Conservation (phyloP, 1,140 invertebrate genomes). For the Zaprionus africanus region DNA sequence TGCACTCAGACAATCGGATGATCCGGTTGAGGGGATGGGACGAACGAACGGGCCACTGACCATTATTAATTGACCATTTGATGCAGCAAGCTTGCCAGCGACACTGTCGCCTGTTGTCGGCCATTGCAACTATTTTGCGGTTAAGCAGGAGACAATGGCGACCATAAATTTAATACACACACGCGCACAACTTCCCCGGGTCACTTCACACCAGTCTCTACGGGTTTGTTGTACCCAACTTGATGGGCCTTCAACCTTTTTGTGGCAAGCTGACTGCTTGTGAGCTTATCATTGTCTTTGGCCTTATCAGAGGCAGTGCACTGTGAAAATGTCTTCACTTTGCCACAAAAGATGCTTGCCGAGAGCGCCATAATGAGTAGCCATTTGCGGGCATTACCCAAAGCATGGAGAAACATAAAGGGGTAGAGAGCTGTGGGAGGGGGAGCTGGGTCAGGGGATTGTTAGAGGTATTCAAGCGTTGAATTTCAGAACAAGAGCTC, state of each 20-base stretch:
- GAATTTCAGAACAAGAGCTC: constrained; percentile 7
- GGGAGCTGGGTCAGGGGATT: not conserved
- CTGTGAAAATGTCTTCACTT: constrained; percentile 58
- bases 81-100: constrained; percentile 47
- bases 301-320: constrained; percentile 69
- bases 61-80: constrained; percentile 79
- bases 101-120: not conserved
- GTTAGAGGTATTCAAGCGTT: constrained; percentile 18
- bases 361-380: constrained; percentile 31
- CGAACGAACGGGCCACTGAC: constrained; percentile 56
- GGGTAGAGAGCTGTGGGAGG: not conserved
- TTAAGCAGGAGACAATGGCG: constrained; percentile 69
- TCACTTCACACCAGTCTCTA: not conserved
- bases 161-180: constrained; percentile 60
- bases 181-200: not conserved
- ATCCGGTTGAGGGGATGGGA: not conserved
- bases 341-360: constrained; percentile 46
- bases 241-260: constrained; percentile 43
- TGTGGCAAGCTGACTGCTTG: constrained; percentile 18
- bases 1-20: constrained; percentile 44
- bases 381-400: constrained; percentile 32
- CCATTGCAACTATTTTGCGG: constrained; percentile 66
- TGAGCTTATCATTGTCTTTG: constrained; percentile 49
- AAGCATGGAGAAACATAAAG: not conserved
- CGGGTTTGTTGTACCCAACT: constrained; percentile 54